phyloP scores from a whole-genome alignment of 2,113 vertebrate species.

The Plecturocebus donacophilus region DNA sequence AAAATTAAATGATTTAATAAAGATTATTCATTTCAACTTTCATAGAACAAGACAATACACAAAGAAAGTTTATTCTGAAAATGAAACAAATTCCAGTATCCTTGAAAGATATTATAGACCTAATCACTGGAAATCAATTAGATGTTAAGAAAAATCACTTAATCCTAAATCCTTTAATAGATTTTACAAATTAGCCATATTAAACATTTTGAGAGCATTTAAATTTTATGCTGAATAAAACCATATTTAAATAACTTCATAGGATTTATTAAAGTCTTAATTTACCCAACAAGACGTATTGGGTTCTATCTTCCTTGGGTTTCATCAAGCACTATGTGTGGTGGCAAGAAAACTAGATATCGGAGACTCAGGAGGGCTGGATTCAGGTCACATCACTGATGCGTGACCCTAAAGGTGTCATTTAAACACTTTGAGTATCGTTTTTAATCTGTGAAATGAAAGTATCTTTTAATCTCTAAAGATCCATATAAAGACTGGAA shows the following conservation, averaged over 20 bases:
- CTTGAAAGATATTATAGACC: slow-evolving; percentile 4
- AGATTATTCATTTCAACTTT: slow-evolving; percentile 29
- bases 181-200: slow-evolving; percentile 53
- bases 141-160: slow-evolving; percentile 32
- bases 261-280: slow-evolving; percentile 23
- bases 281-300: slow-evolving; percentile 16
- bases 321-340: neutral
- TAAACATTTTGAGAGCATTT: slow-evolving; percentile 31
- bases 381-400: neutral
- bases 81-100: slow-evolving; percentile 26
- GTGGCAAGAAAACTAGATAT: neutral
- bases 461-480: neutral
- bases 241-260: slow-evolving; percentile 45
- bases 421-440: neutral
- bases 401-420: neutral
- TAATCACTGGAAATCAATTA: slow-evolving; percentile 48
- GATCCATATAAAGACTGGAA: neutral
- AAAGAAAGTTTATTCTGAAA: slow-evolving; percentile 24
- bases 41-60: neutral
- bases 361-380: neutral
- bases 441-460: neutral
- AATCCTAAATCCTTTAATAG: slow-evolving; percentile 20
- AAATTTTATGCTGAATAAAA: slow-evolving; percentile 42
- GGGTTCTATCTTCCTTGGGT: neutral
- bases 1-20: slow-evolving; percentile 9